Conservation (phyloP, 2,888 invertebrate genomes). For the Caenorhabditis auriculariae region DNA sequence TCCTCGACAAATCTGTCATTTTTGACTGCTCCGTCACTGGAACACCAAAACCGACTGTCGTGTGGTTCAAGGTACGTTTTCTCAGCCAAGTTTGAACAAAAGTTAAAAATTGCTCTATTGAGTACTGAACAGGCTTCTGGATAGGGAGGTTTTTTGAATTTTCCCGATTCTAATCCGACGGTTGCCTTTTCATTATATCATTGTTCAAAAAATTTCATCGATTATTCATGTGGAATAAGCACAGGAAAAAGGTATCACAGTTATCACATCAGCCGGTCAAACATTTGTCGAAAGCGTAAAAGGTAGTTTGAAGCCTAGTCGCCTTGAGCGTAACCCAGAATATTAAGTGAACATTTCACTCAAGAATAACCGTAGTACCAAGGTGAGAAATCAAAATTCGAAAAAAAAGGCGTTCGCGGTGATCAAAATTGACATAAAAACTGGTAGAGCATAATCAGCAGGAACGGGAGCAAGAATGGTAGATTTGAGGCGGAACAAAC, state of each 20-base stretch:
- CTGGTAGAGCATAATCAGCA: conserved; percentile 3
- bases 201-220: too few relatives aligned
- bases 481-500: conserved; percentile 49
- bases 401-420: too few relatives aligned
- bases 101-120: too few relatives aligned
- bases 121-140: too few relatives aligned
- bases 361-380: not conserved
- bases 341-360: not conserved
- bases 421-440: too few relatives aligned
- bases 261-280: not conserved
- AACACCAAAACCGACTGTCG: conserved; percentile 68
- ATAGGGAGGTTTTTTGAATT: too few relatives aligned
- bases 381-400: not conserved
- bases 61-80: conserved; percentile 67
- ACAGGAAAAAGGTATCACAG: conserved; percentile 1
- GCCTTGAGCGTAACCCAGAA: too few relatives aligned
- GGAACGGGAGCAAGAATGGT: conserved; percentile 16
- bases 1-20: conserved; percentile 69
- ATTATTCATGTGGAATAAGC: too few relatives aligned
- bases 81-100: not conserved
- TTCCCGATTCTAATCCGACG: too few relatives aligned
- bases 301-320: too few relatives aligned
- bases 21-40: conserved; percentile 70
- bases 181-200: too few relatives aligned
- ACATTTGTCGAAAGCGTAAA: too few relatives aligned